phyloP scores from a whole-genome alignment of 92 coral and sea anemone genomes.

The Porites lobata region DNA sequence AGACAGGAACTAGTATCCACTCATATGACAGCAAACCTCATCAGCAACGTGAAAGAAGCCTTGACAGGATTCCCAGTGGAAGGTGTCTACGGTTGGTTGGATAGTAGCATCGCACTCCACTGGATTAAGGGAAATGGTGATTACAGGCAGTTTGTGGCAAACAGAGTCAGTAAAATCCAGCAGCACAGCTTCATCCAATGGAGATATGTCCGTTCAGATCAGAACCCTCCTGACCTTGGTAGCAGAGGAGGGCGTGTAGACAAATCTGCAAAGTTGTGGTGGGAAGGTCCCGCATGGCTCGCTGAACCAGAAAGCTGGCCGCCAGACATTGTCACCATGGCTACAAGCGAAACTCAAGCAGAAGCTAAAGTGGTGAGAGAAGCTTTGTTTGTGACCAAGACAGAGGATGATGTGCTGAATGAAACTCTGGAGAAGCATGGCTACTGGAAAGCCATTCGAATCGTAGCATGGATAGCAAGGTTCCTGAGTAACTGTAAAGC shows the following conservation, averaged over 20 bases:
- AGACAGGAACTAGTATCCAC: conserved; percentile 47
- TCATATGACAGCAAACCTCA: conserved; percentile 44
- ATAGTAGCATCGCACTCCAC: conserved; percentile 47
- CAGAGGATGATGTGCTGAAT: conserved; percentile 34
- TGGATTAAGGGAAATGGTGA: conserved; percentile 33
- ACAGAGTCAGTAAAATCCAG: conserved; percentile 34
- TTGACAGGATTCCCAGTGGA: conserved; percentile 33
- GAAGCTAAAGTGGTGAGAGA: too few species aligned
- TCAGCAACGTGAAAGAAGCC: conserved; percentile 23
- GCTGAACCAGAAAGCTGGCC: too few species aligned
- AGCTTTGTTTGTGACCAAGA: too few species aligned
- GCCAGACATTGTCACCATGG: too few species aligned
- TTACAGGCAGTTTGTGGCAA: conserved; percentile 41
- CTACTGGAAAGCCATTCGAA: conserved; percentile 32
- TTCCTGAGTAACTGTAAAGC: conserved; percentile 23
- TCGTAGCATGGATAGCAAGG: conserved; percentile 28
- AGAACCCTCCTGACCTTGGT: conserved; percentile 24
- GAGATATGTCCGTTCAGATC: conserved; percentile 4
- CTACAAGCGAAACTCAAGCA: too few species aligned
- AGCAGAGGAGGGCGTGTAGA: conserved; percentile 5
- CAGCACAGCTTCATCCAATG: conserved; percentile 6
- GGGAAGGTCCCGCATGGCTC: too few species aligned
- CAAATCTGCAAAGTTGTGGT: too few species aligned
- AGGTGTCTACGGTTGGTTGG: conserved; percentile 33
- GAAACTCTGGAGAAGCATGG: neutral